Conservation (phyloP, 1,140 invertebrate genomes). For the Heliconius nattereri region DNA sequence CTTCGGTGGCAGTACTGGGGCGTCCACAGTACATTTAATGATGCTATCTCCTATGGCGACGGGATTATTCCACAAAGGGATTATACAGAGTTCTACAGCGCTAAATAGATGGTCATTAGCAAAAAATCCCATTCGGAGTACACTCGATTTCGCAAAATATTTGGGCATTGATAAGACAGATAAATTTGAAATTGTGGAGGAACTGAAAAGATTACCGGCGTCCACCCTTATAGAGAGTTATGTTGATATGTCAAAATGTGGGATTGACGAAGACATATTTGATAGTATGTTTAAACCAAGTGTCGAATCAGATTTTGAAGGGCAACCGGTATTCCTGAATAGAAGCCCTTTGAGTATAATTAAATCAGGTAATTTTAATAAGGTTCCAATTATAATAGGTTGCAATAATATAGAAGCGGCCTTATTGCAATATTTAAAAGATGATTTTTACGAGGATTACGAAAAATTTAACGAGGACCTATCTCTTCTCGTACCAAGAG, state of each 20-base stretch:
- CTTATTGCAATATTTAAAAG: conserved; percentile 52
- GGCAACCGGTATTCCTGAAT: conserved; percentile 62
- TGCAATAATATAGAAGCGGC: conserved; percentile 62
- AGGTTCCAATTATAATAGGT: conserved; percentile 72
- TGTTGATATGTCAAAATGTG: conserved; percentile 35
- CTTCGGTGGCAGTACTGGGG: conserved; percentile 83
- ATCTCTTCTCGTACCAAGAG: conserved; percentile 57
- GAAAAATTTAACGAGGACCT: conserved; percentile 63
- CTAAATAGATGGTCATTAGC: conserved; percentile 66
- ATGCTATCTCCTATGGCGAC: conserved; percentile 81
- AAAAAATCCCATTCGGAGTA: conserved; percentile 57
- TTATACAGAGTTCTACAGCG: conserved; percentile 69
- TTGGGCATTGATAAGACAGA: conserved; percentile 56
- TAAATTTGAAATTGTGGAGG: conserved; percentile 61
- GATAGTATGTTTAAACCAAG: conserved; percentile 67
- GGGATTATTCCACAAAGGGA: conserved; percentile 80
- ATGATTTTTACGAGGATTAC: conserved; percentile 56
- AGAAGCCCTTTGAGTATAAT: conserved; percentile 60
- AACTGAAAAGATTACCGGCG: conserved; percentile 52
- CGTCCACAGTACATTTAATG: conserved; percentile 78
- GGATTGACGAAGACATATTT: conserved; percentile 41
- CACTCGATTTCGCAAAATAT: conserved; percentile 57
- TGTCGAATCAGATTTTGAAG: conserved; percentile 71
- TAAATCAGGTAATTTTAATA: conserved; percentile 69
- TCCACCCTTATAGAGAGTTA: conserved; percentile 55